These are phyloP conservation scores for Drosophila chauvacae DNA, from an alignment of 1,140 invertebrate species.

Conservation along the genomic window DNA sequence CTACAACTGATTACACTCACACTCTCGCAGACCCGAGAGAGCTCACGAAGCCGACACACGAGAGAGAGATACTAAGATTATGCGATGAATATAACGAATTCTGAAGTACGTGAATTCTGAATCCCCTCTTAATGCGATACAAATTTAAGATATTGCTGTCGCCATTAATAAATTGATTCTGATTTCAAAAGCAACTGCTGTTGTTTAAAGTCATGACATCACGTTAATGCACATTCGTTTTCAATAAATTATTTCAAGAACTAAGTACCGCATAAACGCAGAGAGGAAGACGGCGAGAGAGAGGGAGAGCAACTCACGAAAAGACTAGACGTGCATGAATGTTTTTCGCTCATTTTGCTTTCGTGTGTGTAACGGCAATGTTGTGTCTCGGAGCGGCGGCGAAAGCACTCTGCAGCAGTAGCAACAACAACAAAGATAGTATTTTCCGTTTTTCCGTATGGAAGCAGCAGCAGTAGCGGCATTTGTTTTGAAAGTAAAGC, in stretches of 20 bases:
- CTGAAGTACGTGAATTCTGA: no score
- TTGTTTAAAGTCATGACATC: neutral
- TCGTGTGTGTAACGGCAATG: constrained; percentile 71
- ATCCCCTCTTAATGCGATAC: neutral
- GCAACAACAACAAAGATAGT: constrained; percentile 48
- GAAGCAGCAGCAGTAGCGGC: constrained; percentile 61
- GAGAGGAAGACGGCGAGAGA: constrained; percentile 13
- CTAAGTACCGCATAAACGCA: constrained; percentile 2
- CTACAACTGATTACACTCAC: constrained; percentile 62
- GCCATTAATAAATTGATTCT: neutral
- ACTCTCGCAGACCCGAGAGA: constrained; percentile 10
- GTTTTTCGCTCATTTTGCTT: constrained; percentile 70
- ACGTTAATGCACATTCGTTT: no score
- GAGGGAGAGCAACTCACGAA: constrained; percentile 5
- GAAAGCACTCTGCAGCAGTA: constrained; percentile 52
- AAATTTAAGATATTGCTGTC: neutral
- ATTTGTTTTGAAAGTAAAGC: constrained; percentile 79
- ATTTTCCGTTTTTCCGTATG: constrained; percentile 72
- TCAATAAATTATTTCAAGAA: neutral
- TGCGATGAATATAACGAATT: constrained; percentile 5
- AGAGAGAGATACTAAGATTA: constrained; percentile 34
- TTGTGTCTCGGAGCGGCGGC: constrained; percentile 55
- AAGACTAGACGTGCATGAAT: constrained; percentile 18
- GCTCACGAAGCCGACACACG: constrained; percentile 12
- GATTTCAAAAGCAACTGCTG: neutral